Percentiles rank a stretch among this genome's conserved stretches.
Conservation (phyloP, 1,140 invertebrate species). For the Halesus radiatus region DNA sequence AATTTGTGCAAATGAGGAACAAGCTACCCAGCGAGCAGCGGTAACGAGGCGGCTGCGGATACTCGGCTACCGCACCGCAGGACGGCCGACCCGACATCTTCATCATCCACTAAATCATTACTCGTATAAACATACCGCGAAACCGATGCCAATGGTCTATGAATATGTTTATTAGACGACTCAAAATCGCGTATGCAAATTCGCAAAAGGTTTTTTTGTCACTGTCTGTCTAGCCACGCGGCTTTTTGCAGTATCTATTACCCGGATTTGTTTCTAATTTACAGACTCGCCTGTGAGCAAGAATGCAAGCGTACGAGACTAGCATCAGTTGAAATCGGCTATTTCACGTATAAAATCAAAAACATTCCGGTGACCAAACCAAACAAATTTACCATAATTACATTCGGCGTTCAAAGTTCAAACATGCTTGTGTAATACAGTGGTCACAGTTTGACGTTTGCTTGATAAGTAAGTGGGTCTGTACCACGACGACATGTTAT, state of each 20-base stretch:
- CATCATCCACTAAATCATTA: background rate
- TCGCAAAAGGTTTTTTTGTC: background rate
- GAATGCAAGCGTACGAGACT: background rate
- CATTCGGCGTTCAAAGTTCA: too few species aligned
- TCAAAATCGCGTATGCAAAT: background rate
- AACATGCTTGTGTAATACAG: too few species aligned
- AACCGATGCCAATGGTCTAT: background rate
- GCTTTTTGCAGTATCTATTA: too few species aligned
- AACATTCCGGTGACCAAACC: too few species aligned
- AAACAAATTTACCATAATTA: too few species aligned
- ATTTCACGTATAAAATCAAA: background rate
- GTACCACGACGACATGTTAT: background rate
- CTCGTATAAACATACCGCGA: background rate
- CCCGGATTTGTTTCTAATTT: too few species aligned
- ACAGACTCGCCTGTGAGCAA: background rate
- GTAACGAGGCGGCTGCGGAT: too few species aligned
- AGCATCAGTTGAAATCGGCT: background rate
- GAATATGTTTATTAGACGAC: background rate
- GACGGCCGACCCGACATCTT: background rate
- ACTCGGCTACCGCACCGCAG: background rate
- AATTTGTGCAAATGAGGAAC: slow-evolving; percentile 25
- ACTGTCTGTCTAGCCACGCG: background rate
- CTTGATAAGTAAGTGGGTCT: too few species aligned
- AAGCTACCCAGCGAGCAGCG: background rate
- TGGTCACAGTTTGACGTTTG: too few species aligned